phyloP scores from a whole-genome alignment of 1,140 invertebrate genomes.

The Drosophila melanica region DNA sequence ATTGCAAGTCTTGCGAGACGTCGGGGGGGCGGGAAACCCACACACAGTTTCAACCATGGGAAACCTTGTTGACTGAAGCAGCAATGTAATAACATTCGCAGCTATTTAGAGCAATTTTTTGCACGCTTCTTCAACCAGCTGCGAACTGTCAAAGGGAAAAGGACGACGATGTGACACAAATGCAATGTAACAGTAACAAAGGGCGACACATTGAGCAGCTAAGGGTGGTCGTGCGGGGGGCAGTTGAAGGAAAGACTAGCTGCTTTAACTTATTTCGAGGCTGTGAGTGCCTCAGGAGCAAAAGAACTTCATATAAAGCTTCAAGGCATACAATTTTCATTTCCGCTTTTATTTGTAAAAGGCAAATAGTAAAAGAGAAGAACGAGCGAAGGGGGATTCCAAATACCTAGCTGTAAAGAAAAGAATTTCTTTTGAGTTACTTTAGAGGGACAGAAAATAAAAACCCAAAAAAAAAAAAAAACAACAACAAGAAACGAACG shows the following conservation, averaged over 20 bases:
- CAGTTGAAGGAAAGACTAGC: slow-evolving; percentile 13
- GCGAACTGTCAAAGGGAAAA: slow-evolving; percentile 51
- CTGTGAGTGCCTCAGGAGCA: slow-evolving; percentile 19
- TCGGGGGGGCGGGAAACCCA: not conserved
- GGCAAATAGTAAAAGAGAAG: slow-evolving; percentile 19
- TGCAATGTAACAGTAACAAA: slow-evolving; percentile 63
- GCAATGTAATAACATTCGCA: slow-evolving; percentile 59
- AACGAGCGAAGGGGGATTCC: not conserved
- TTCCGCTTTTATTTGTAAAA: slow-evolving; percentile 68
- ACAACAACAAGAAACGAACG: slow-evolving; percentile 3
- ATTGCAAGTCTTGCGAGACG: slow-evolving; percentile 13
- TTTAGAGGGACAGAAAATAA: slow-evolving; percentile 27
- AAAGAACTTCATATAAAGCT: slow-evolving; percentile 28
- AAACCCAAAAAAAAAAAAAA: not conserved
- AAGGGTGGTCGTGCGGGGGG: not conserved
- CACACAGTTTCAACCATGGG: not conserved
- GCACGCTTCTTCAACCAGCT: slow-evolving; percentile 30
- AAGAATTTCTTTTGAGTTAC: slow-evolving; percentile 70
- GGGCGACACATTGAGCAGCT: slow-evolving; percentile 26
- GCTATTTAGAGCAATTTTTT: slow-evolving; percentile 60
- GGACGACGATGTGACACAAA: slow-evolving; percentile 55
- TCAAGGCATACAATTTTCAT: slow-evolving; percentile 63
- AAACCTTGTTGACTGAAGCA: slow-evolving; percentile 7
- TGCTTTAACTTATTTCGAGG: slow-evolving; percentile 54
- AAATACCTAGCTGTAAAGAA: slow-evolving; percentile 54